These are phyloP conservation scores for Zonotrichia albicollis DNA, from an alignment of 2,797 vertebrate species.

Conservation along the genomic window DNA sequence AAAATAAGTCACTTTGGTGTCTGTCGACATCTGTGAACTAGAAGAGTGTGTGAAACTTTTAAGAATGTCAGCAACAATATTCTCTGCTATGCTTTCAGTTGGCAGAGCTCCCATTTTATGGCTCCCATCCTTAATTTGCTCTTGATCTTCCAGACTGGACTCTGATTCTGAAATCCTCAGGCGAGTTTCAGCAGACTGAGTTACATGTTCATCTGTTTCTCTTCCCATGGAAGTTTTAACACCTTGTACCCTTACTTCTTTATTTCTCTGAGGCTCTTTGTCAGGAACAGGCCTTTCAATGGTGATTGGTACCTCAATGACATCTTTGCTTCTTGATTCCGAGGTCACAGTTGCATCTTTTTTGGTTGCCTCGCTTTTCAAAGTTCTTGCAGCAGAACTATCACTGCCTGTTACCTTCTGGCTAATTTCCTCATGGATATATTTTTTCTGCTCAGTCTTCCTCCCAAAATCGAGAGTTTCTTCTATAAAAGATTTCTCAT, in stretches of 20 bases:
- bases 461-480: slow-evolving; percentile 43
- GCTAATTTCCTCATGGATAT: neutral
- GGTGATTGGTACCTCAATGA: slow-evolving; percentile 56
- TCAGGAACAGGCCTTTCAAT: neutral
- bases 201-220: neutral
- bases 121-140: neutral
- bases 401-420: slow-evolving; percentile 63
- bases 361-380: neutral
- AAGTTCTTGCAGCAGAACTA: neutral
- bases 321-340: slow-evolving; percentile 1
- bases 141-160: neutral
- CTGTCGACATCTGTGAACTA: slow-evolving; percentile 75
- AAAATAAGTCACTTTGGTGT: slow-evolving; percentile 84
- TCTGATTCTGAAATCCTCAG: slow-evolving; percentile 1
- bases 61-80: slow-evolving; percentile 88
- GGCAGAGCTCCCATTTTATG: neutral
- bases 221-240: neutral
- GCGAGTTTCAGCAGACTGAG: neutral
- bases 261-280: neutral
- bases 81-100: slow-evolving; percentile 74
- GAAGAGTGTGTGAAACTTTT: slow-evolving; percentile 86
- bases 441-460: slow-evolving; percentile 35
- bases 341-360: neutral
- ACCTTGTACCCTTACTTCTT: neutral
- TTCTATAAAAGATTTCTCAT: neutral